A percentile compares a stretch with the other conserved stretches of the same genome.
These are phyloP conservation scores for Hyppa rectilinea DNA, from an alignment of 2,888 invertebrate genomes.

Conservation along the genomic window DNA sequence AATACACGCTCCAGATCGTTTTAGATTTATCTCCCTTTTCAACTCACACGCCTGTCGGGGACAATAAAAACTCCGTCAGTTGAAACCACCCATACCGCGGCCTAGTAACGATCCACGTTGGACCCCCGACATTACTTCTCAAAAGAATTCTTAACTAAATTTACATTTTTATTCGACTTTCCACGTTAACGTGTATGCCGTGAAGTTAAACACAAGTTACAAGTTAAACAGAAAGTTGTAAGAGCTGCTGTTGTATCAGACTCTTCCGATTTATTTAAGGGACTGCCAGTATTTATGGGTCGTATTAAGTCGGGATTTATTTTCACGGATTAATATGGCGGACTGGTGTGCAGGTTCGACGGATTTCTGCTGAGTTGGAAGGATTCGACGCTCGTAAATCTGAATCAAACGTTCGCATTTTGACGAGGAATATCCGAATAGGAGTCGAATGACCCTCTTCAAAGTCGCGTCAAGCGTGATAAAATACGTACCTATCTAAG, in stretches of 20 bases:
- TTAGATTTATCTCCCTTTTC: conserved; percentile 64
- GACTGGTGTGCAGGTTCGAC: conserved; percentile 61
- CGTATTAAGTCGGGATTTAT: conserved; percentile 70
- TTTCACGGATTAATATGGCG: conserved; percentile 67
- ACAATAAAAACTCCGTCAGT: conserved; percentile 69
- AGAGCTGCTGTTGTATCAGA: conserved; percentile 63
- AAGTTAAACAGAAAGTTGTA: conserved; percentile 68
- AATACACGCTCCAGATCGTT: conserved; percentile 46
- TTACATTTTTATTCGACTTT: conserved; percentile 75
- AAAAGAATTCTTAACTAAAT: conserved; percentile 73
- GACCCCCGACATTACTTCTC: conserved; percentile 66
- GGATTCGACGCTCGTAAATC: conserved; percentile 76
- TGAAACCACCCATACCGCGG: conserved; percentile 68
- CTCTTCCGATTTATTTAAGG: conserved; percentile 65
- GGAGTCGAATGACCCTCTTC: conserved; percentile 74
- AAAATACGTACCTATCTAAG: conserved; percentile 56
- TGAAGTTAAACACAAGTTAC: conserved; percentile 66
- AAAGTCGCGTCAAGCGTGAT: conserved; percentile 67
- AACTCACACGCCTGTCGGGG: conserved; percentile 65
- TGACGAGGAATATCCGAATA: conserved; percentile 67
- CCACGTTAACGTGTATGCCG: conserved; percentile 54
- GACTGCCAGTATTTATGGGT: conserved; percentile 69
- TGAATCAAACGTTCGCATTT: conserved; percentile 74
- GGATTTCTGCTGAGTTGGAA: conserved; percentile 65
- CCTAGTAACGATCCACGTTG: conserved; percentile 64